Evolutionary conservation across 2,113 vertebrate species (phyloP).

Genomic region (Taxidea taxus): DNA sequence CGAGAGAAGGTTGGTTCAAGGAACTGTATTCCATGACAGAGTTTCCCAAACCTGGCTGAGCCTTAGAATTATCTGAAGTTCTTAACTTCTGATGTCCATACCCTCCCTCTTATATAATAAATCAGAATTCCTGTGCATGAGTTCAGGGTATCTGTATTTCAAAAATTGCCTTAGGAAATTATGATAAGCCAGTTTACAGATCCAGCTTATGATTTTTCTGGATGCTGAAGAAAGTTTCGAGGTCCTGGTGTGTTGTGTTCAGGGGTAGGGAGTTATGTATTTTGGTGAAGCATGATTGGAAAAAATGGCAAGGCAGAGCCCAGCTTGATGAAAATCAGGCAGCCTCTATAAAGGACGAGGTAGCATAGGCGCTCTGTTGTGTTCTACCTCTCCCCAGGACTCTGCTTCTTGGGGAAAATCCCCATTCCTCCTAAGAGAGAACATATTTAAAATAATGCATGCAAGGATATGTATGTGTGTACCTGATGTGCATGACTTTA

Average conservation of each 20-base stretch:
- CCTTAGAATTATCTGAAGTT: conserved; percentile 22
- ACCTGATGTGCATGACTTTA: background rate
- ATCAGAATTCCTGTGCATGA: conserved; percentile 20
- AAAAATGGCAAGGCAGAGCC: background rate
- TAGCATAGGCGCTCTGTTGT: background rate
- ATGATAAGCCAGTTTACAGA: conserved; percentile 26
- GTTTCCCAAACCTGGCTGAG: background rate
- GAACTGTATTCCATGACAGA: background rate
- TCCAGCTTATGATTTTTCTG: background rate
- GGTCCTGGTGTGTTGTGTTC: background rate
- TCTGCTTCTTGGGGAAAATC: background rate
- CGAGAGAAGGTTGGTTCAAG: background rate
- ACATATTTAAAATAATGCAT: background rate
- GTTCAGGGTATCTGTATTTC: background rate
- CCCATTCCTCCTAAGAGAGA: conserved; percentile 2
- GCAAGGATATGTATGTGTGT: background rate
- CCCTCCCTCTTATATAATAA: conserved; percentile 15
- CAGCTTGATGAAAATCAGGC: background rate
- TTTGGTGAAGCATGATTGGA: background rate
- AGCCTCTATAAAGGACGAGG: conserved; percentile 28
- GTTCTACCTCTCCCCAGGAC: background rate
- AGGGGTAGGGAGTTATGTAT: background rate
- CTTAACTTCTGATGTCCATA: background rate
- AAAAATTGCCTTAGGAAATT: background rate
- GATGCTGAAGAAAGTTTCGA: background rate